Evolutionary conservation across 2,888 invertebrate species (phyloP).

Genomic region (Bellardia bayeri): DNA sequence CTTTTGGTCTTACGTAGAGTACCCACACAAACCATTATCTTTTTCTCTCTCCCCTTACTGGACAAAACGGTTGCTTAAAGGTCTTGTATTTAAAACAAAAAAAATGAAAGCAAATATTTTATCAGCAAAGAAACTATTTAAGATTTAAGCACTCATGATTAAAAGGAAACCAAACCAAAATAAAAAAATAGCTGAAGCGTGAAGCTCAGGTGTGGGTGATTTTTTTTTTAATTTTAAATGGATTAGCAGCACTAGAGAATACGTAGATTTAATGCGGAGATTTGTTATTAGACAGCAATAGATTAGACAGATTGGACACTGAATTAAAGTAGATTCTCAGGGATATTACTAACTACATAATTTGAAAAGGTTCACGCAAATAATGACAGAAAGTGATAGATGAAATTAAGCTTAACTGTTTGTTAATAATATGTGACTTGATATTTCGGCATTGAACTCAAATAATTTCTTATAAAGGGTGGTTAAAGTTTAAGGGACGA

Average conservation of each 20-base stretch:
- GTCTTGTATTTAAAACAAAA: neutral
- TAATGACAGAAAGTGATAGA: too few species aligned
- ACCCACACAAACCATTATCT: neutral
- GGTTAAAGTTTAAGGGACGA: too few species aligned
- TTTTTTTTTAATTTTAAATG: neutral
- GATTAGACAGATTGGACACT: too few species aligned
- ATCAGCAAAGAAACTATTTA: neutral
- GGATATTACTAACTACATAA: too few species aligned
- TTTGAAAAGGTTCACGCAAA: too few species aligned
- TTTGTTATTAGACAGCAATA: too few species aligned
- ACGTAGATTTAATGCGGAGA: neutral
- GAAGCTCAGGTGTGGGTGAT: neutral
- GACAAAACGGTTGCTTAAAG: neutral
- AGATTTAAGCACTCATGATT: slow-evolving; percentile 1
- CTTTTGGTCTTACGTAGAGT: neutral
- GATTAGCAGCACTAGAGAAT: neutral
- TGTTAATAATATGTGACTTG: too few species aligned
- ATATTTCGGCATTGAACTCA: too few species aligned
- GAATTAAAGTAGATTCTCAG: too few species aligned
- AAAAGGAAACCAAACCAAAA: neutral
- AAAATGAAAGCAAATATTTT: neutral
- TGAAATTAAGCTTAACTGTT: too few species aligned
- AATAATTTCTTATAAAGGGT: too few species aligned
- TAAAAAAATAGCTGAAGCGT: neutral
- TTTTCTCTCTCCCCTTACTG: neutral